A percentile compares a stretch with the other conserved stretches of the same genome.
Conservation (phyloP, 2,888 invertebrate genomes). For the Ceriagrion tenellum region DNA sequence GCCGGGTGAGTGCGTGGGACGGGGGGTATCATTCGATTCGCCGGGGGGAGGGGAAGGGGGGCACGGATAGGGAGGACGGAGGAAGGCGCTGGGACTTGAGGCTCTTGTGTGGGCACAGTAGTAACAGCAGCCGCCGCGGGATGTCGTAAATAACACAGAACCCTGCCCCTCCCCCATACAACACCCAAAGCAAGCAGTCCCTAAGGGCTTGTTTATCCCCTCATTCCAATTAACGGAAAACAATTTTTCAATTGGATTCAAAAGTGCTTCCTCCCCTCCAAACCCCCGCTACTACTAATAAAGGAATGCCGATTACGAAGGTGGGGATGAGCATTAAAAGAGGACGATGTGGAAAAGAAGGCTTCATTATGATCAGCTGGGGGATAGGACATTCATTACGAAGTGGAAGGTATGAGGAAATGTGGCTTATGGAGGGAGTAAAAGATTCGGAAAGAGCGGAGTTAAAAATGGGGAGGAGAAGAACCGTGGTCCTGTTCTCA, state of each 20-base stretch:
- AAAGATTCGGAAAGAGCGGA: too few relatives aligned
- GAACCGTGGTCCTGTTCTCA: background rate
- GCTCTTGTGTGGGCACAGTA: background rate
- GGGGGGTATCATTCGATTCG: background rate
- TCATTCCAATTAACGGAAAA: conserved; percentile 27
- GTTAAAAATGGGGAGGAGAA: too few relatives aligned
- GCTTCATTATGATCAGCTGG: background rate
- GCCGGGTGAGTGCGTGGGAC: background rate
- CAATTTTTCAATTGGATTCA: conserved; percentile 55
- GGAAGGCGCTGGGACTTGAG: background rate
- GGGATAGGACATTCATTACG: background rate
- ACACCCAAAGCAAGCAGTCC: too few relatives aligned
- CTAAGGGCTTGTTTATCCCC: conserved; percentile 42
- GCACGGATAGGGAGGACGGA: too few relatives aligned
- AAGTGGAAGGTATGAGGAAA: background rate
- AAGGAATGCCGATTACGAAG: background rate
- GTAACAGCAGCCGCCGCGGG: background rate
- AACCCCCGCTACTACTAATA: background rate
- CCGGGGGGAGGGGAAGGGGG: background rate
- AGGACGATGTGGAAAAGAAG: background rate
- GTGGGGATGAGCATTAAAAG: background rate
- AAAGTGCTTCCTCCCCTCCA: background rate
- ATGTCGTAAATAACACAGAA: background rate
- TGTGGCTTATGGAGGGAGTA: background rate
- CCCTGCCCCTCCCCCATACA: background rate